These are phyloP conservation scores for Rhorus exstirpatorius DNA, from an alignment of 2,888 invertebrate genomes.

Conservation along the genomic window DNA sequence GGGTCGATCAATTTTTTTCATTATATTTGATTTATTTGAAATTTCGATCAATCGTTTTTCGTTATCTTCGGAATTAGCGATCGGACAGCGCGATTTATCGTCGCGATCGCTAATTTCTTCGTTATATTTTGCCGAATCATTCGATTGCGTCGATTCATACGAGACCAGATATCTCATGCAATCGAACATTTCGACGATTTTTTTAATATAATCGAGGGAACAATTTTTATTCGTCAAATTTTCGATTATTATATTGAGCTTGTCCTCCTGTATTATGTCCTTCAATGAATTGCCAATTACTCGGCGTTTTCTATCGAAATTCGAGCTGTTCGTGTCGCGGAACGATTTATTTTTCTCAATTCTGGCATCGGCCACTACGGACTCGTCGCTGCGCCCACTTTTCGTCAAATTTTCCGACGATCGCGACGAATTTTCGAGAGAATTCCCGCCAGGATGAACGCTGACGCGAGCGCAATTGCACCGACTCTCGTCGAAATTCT, in stretches of 20 bases:
- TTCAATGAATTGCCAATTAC: slow-evolving; percentile 60
- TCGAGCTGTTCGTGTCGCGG: slow-evolving; percentile 5
- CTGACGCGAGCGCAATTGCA: slow-evolving; percentile 10
- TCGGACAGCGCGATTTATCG: too few relatives aligned
- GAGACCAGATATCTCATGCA: slow-evolving; percentile 76
- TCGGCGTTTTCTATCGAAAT: slow-evolving; percentile 4
- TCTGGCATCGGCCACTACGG: neutral
- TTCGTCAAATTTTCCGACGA: neutral
- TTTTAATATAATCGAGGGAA: slow-evolving; percentile 76
- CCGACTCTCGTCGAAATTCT: slow-evolving; percentile 19
- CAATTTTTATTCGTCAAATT: slow-evolving; percentile 77
- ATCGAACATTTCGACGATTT: slow-evolving; percentile 78
- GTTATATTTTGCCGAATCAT: slow-evolving; percentile 7
- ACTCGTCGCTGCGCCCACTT: neutral
- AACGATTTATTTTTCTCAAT: slow-evolving; percentile 18
- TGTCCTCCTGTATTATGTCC: slow-evolving; percentile 77
- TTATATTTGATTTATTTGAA: neutral
- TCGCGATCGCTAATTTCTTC: slow-evolving; percentile 6
- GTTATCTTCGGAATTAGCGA: too few relatives aligned
- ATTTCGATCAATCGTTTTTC: too few relatives aligned
- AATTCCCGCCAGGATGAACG: neutral
- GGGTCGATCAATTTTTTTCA: slow-evolving; percentile 15
- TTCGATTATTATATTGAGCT: slow-evolving; percentile 75
- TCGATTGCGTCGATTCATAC: slow-evolving; percentile 60
- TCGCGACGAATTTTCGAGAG: neutral